A percentile compares a stretch with the other conserved stretches of the same genome.
Conservation (phyloP, 2,888 invertebrate genomes). For the Eupeodes luniger region DNA sequence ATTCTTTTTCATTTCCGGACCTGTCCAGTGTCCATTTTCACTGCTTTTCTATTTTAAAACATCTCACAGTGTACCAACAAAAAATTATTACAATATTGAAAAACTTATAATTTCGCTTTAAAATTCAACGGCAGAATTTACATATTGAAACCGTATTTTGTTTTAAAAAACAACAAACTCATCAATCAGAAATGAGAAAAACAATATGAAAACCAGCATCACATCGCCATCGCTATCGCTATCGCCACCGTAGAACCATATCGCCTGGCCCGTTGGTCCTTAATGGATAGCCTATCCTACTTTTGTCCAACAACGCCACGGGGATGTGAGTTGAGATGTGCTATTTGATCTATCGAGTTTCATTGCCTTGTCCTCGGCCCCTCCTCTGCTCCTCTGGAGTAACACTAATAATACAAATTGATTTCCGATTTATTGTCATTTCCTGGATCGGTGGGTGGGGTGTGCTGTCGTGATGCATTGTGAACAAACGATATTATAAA, state of each 20-base stretch:
- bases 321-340: background rate
- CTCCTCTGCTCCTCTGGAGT: background rate
- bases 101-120: background rate
- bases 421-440: slow-evolving; percentile 46
- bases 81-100: background rate
- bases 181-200: slow-evolving; percentile 16
- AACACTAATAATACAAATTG: slow-evolving; percentile 48
- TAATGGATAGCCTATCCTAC: no score
- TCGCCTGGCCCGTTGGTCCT: background rate
- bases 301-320: no score
- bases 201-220: background rate
- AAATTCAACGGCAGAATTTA: background rate
- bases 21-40: no score
- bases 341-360: slow-evolving; percentile 16
- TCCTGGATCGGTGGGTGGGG: slow-evolving; percentile 20
- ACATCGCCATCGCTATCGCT: no score
- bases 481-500: slow-evolving; percentile 22
- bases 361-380: background rate
- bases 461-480: slow-evolving; percentile 34
- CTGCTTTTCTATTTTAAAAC: no score
- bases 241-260: no score
- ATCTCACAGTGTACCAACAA: no score
- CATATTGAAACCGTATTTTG: background rate
- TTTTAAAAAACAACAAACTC: background rate
- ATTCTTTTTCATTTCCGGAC: no score